phyloP scores from a whole-genome alignment of 2,888 invertebrate species.

The Sarcophaga subvicina region DNA sequence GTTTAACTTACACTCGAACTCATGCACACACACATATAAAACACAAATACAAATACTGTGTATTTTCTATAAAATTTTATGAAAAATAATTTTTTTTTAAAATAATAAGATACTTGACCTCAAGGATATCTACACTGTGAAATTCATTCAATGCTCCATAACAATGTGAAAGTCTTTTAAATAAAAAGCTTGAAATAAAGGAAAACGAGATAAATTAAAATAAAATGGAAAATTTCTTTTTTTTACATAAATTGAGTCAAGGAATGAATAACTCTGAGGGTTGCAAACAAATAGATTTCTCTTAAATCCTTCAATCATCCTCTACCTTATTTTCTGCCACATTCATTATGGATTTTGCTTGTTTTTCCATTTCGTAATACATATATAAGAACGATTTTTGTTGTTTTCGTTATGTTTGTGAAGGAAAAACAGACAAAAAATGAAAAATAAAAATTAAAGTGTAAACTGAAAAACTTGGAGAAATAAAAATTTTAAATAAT shows the following conservation, averaged over 20 bases:
- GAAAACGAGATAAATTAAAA: neutral
- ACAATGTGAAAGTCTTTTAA: slow-evolving; percentile 4
- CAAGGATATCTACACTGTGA: slow-evolving; percentile 45
- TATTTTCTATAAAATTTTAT: slow-evolving; percentile 53
- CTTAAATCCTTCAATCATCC: slow-evolving; percentile 33
- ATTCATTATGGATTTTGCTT: slow-evolving; percentile 40
- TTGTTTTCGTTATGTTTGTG: neutral
- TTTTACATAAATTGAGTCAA: slow-evolving; percentile 27
- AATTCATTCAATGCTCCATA: slow-evolving; percentile 41
- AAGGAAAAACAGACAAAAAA: neutral
- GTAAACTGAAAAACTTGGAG: no score
- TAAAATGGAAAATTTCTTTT: neutral
- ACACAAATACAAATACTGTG: slow-evolving; percentile 10
- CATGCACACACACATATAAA: neutral
- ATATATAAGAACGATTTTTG: slow-evolving; percentile 23
- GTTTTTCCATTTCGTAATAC: slow-evolving; percentile 14
- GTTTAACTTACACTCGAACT: slow-evolving; percentile 14
- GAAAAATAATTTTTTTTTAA: slow-evolving; percentile 64
- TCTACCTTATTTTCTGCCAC: slow-evolving; percentile 40
- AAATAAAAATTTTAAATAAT: no score
- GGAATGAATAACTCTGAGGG: slow-evolving; percentile 27
- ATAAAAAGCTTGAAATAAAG: neutral
- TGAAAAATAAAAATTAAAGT: slow-evolving; percentile 5
- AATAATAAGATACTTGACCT: slow-evolving; percentile 69
- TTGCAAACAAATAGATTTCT: slow-evolving; percentile 52